These are phyloP conservation scores for Thalassarche chlororhynchos DNA, from an alignment of 2,113 vertebrate genomes.

Conservation along the genomic window DNA sequence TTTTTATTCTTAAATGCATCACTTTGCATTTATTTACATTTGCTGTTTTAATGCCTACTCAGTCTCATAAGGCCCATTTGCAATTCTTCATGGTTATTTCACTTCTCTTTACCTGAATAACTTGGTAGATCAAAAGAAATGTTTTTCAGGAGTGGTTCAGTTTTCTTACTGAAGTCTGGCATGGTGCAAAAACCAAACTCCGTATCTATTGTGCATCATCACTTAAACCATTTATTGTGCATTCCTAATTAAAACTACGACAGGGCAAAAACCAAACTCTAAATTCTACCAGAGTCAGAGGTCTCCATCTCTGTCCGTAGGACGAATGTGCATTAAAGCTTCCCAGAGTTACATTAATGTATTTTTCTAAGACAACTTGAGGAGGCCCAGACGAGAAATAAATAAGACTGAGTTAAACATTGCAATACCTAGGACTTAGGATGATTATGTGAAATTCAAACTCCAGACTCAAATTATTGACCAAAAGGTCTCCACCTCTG, in stretches of 20 bases:
- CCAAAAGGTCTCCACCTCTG: background rate
- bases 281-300: background rate
- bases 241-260: background rate
- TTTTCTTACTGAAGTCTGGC: background rate
- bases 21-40: background rate
- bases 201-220: background rate
- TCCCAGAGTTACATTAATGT: background rate
- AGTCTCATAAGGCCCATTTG: background rate
- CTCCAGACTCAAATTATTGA: background rate
- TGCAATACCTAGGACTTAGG: background rate
- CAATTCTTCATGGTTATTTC: background rate
- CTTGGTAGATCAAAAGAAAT: background rate
- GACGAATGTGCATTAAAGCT: background rate
- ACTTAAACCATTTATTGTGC: background rate
- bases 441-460: background rate
- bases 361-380: background rate
- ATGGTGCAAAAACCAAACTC: background rate
- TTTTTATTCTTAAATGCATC: background rate
- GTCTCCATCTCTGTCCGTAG: background rate
- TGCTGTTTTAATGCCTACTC: background rate
- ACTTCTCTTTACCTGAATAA: background rate
- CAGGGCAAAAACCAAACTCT: background rate
- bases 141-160: background rate
- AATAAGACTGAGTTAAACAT: background rate
- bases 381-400: background rate